Percentiles rank a stretch among this genome's conserved stretches.
Evolutionary conservation across 2,113 vertebrate genomes (phyloP).

Genomic region (Theristicus caerulescens): DNA sequence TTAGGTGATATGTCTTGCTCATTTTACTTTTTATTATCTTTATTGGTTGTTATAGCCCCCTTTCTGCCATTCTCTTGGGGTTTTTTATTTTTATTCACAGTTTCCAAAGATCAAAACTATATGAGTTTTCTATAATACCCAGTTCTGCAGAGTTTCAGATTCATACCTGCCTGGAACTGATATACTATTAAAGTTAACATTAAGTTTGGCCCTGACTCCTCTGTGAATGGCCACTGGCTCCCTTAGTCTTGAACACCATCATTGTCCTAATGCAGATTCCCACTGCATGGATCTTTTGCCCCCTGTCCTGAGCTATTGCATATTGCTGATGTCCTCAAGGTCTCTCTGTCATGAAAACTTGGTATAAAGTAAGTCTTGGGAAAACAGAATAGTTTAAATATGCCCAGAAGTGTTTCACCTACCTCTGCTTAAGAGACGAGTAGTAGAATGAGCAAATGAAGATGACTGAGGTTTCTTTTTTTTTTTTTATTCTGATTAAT

Average conservation of each 20-base stretch:
- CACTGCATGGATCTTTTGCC: neutral
- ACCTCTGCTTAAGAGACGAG: neutral
- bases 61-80: neutral
- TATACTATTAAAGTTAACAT: neutral
- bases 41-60: neutral
- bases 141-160: neutral
- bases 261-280: neutral
- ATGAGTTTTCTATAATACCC: neutral
- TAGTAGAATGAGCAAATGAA: neutral
- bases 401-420: neutral
- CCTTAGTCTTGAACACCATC: neutral
- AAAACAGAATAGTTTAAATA: neutral
- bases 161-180: neutral
- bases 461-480: neutral
- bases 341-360: neutral
- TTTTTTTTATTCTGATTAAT: neutral
- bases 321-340: neutral
- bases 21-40: neutral
- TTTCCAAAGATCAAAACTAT: neutral
- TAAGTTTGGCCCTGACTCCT: neutral
- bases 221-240: neutral
- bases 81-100: neutral
- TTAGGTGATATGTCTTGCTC: neutral
- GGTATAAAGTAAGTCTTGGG: neutral
- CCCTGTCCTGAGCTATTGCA: neutral